Conservation (phyloP, 2,797 vertebrate genomes). For the Malurus splendens region DNA sequence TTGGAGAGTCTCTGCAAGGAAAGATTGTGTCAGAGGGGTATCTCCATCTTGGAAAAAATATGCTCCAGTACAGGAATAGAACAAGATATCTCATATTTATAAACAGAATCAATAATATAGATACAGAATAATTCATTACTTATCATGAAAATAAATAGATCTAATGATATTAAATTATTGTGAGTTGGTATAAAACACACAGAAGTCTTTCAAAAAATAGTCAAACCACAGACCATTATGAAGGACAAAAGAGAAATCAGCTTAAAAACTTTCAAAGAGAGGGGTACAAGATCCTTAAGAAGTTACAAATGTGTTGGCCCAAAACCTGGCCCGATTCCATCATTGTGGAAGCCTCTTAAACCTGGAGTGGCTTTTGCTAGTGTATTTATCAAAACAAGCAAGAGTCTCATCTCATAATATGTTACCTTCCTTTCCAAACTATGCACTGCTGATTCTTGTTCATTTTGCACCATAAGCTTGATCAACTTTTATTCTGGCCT, state of each 20-base stretch:
- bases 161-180: neutral
- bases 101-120: neutral
- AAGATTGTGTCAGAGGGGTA: neutral
- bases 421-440: neutral
- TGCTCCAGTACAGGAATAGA: neutral
- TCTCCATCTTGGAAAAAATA: neutral
- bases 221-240: neutral
- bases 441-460: neutral
- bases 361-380: neutral
- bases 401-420: neutral
- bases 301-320: fast-evolving
- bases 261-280: neutral
- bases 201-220: neutral
- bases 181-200: neutral
- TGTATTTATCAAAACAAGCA: neutral
- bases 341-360: neutral
- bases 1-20: neutral
- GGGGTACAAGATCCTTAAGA: neutral
- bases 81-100: neutral
- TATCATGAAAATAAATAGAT: neutral
- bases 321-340: neutral
- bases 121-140: neutral
- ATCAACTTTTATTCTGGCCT: neutral
- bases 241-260: neutral
- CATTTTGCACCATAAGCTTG: neutral